Evolutionary conservation across 2,113 vertebrate species (phyloP), one percentile per base, ranked within the genome.

Genomic region (Sigmodon hispidus): DNA sequence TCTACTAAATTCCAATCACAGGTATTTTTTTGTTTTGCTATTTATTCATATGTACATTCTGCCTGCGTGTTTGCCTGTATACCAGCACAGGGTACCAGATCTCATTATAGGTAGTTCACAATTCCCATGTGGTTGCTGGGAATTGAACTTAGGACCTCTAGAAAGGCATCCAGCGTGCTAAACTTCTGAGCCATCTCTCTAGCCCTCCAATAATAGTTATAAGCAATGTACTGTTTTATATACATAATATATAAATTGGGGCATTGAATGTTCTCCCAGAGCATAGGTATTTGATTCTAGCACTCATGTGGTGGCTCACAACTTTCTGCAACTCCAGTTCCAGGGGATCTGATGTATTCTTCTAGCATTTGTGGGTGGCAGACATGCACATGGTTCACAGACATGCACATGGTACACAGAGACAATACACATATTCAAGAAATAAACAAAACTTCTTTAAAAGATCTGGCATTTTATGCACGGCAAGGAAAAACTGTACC

Each of bases 1-100:
- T 73, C 88, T 69, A 90, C 93, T 92, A 96, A 43, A 92, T 93
- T 94, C 75, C 89, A 98, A 29, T 95, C 94, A 96, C 11, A 61
- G 19, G n/a, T n/a, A 19, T 12, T 22, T 72, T 70, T 40, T 70
- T 19, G 34, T 70, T 72, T 21, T n/a, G 13, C 24, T 72, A 69
- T 72, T 40, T 21, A 43, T 40, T 63, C 61, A 29, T 63, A 21
- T 40, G 5, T 8, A 70, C 9, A 19, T 70, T 40, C 69, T 70
- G 69, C 69, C 69, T 36, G 36, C 34, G 8, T 69, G 67, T 69
- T 36, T n/a, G 16, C 67, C 67, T 70, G 69, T 36, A 70, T 7
- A 19, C 7, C 36, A n/a, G 36, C n/a, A 70, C 17, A 40, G 69
- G 19, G n/a, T 9, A 72, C 19, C n/a, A 72, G 69, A 69, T 70